phyloP scores from a whole-genome alignment of 2,888 invertebrate genomes.

The Gastrophysa polygoni region DNA sequence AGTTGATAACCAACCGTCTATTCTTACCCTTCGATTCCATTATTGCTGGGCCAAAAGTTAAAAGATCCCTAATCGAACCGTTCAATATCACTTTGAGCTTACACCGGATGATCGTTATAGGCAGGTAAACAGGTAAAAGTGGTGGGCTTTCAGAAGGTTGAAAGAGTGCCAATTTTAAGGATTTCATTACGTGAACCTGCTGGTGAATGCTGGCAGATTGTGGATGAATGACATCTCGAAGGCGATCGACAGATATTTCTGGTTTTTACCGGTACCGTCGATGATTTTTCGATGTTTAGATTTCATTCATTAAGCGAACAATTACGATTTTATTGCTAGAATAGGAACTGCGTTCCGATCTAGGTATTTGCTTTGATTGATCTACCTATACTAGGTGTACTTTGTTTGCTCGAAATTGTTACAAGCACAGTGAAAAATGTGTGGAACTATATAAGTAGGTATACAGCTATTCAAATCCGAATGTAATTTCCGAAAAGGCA shows the following conservation, averaged over 20 bases:
- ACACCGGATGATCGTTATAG: conserved; percentile 12
- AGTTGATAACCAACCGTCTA: neutral
- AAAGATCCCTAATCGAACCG: conserved; percentile 33
- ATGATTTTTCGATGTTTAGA: too few relatives aligned
- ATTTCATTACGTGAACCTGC: conserved; percentile 6
- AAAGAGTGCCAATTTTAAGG: conserved; percentile 3
- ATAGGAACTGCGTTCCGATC: too few relatives aligned
- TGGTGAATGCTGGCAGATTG: neutral
- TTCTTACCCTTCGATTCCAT: neutral
- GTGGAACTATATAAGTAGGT: too few relatives aligned
- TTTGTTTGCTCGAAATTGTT: too few relatives aligned
- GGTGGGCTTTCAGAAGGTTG: conserved; percentile 3
- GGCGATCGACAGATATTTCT: neutral
- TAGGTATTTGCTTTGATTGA: too few relatives aligned
- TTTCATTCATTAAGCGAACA: too few relatives aligned
- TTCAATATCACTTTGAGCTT: conserved; percentile 33
- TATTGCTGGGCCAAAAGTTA: conserved; percentile 24
- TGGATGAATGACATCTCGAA: neutral
- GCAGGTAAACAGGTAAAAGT: conserved; percentile 20
- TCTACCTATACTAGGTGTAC: too few relatives aligned
- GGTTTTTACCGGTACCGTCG: too few relatives aligned
- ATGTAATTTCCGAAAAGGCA: too few relatives aligned
- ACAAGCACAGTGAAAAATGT: too few relatives aligned
- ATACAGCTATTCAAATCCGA: too few relatives aligned
- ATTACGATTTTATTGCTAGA: too few relatives aligned